phyloP scores from a whole-genome alignment of 2,113 vertebrate species.

The Cottus gobio region DNA sequence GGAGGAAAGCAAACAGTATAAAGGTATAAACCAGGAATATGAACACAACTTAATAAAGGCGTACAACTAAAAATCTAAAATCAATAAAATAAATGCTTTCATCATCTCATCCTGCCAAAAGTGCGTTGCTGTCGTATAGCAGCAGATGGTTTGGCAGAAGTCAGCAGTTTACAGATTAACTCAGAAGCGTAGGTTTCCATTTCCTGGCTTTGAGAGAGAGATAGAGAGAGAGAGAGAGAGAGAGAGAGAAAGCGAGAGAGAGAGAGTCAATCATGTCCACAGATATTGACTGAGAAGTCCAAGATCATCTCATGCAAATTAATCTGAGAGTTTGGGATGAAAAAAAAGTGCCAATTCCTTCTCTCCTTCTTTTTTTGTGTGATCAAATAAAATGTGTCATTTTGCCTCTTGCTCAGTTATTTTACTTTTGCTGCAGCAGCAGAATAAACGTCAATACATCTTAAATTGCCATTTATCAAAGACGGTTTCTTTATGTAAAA shows the following conservation, averaged over 20 bases:
- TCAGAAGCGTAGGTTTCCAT: constrained; percentile 7
- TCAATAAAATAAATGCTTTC: constrained; percentile 4
- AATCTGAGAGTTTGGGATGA: constrained; percentile 11
- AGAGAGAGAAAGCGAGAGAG: background rate
- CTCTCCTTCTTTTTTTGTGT: background rate
- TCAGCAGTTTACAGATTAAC: constrained; percentile 38
- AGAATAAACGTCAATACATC: constrained; percentile 39
- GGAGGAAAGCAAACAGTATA: background rate
- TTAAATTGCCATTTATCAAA: constrained; percentile 16
- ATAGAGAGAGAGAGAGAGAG: no score
- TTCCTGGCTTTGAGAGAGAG: constrained; percentile 13
- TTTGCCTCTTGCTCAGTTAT: background rate
- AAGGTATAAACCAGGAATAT: background rate
- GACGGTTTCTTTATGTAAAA: background rate
- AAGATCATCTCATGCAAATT: constrained; percentile 18
- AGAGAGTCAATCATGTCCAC: background rate
- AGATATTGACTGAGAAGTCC: constrained; percentile 28
- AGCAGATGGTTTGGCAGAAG: constrained; percentile 29
- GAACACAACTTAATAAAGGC: background rate
- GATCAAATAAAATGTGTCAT: constrained; percentile 10
- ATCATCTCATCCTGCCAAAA: constrained; percentile 13
- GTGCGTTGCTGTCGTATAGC: background rate
- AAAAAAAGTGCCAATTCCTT: constrained; percentile 17
- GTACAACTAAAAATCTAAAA: background rate
- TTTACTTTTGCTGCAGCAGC: constrained; percentile 1